A percentile compares a stretch with the other conserved stretches of the same genome.
Conservation (phyloP, 2,797 vertebrate species). For the Muscicapa striata region DNA sequence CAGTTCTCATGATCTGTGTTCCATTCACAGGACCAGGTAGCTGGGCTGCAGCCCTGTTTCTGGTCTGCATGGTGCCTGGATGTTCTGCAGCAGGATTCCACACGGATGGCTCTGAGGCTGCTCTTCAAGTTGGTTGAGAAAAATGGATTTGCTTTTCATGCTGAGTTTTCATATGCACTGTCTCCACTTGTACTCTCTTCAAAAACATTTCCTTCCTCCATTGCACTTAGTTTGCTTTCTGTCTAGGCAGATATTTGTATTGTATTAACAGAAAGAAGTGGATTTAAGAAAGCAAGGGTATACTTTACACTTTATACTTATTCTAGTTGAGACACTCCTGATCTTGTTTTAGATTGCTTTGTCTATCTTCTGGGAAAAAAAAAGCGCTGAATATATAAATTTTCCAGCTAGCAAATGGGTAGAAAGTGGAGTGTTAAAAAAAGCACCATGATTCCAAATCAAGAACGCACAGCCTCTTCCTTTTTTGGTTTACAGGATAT, state of each 20-base stretch:
- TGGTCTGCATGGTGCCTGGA: rapidly evolving
- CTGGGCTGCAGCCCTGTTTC: neutral
- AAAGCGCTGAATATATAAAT: neutral
- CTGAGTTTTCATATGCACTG: neutral
- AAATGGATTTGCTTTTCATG: neutral
- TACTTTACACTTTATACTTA: neutral
- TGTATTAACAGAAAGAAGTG: neutral
- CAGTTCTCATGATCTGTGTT: neutral
- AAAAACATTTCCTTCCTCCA: neutral
- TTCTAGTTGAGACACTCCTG: neutral
- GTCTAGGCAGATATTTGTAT: neutral
- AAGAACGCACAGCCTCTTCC: rapidly evolving
- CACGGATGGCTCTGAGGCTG: neutral
- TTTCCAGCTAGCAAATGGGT: neutral
- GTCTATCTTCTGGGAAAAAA: neutral
- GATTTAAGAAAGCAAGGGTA: neutral
- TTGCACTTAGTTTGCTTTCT: neutral
- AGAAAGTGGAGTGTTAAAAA: constrained; percentile 7
- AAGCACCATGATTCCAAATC: neutral
- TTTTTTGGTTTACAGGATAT: neutral
- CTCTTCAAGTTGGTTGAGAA: neutral
- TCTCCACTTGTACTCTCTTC: neutral
- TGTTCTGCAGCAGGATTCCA: neutral
- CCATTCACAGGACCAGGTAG: neutral
- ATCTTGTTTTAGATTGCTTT: neutral